phyloP scores from a whole-genome alignment of 1,140 invertebrate species.

The Leptoteleia sp. region DNA sequence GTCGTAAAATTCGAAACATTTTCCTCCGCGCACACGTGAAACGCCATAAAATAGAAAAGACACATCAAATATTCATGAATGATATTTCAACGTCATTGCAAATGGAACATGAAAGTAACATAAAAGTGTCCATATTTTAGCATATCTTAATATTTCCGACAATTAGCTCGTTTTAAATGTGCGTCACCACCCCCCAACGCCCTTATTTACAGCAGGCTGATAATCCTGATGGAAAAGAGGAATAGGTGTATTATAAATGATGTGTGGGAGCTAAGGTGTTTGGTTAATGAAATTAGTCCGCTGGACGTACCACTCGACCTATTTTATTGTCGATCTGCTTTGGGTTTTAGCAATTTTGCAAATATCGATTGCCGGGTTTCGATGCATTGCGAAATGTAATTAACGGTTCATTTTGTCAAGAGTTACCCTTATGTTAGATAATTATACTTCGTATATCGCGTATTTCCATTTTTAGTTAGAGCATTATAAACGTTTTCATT shows the following conservation, averaged over 20 bases:
- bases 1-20: conserved; percentile 40
- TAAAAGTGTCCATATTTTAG: conserved; percentile 50
- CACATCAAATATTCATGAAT: conserved; percentile 49
- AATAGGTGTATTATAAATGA: conserved; percentile 12
- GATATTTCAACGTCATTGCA: conserved; percentile 32
- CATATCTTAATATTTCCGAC: conserved; percentile 33
- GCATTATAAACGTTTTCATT: too few relatives aligned
- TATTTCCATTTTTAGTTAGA: too few relatives aligned
- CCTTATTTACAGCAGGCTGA: conserved; percentile 19
- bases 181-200: neutral
- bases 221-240: conserved; percentile 16
- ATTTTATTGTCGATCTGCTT: too few relatives aligned
- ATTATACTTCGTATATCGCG: too few relatives aligned
- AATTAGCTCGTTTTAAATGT: conserved; percentile 33
- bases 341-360: too few relatives aligned
- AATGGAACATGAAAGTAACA: conserved; percentile 44
- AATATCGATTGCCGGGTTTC: too few relatives aligned
- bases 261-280: conserved; percentile 13
- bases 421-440: too few relatives aligned
- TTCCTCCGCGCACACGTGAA: conserved; percentile 16
- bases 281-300: conserved; percentile 36
- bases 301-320: too few relatives aligned
- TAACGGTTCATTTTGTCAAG: too few relatives aligned
- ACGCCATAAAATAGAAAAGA: conserved; percentile 35
- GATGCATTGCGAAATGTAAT: too few relatives aligned